Evolutionary conservation across 2,888 invertebrate species (phyloP).

Genomic region (Trachelus tabidus): DNA sequence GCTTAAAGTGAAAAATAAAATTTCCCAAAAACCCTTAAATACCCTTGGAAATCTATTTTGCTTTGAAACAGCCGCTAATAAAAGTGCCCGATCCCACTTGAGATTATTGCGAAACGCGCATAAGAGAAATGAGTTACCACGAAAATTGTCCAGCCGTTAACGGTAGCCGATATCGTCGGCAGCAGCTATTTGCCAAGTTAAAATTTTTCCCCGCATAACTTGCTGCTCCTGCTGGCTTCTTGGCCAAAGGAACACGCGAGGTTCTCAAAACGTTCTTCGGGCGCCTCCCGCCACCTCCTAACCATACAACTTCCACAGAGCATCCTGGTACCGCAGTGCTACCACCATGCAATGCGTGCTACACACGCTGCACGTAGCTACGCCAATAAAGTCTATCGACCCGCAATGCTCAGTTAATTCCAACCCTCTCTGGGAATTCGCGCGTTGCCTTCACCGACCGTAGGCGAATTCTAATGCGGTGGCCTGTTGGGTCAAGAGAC

Average conservation of each 20-base stretch:
- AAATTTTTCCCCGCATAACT: slow-evolving; percentile 9
- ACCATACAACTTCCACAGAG: background rate
- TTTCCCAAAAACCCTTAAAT: background rate
- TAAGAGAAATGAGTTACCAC: background rate
- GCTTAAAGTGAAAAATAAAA: background rate
- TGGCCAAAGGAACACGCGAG: slow-evolving; percentile 6
- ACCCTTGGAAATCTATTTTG: background rate
- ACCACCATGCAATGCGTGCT: slow-evolving; percentile 9
- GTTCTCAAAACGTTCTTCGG: slow-evolving; percentile 5
- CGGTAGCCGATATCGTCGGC: background rate
- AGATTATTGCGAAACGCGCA: background rate
- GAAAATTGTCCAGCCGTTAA: background rate
- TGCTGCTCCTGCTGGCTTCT: background rate
- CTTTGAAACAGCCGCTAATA: background rate
- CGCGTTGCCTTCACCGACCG: slow-evolving; percentile 11
- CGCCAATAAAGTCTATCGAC: slow-evolving; percentile 35
- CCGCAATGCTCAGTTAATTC: slow-evolving; percentile 35
- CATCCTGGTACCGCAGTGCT: background rate
- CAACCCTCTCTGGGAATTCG: slow-evolving; percentile 29
- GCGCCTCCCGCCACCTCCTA: background rate
- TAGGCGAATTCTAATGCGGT: background rate
- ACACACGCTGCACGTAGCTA: slow-evolving; percentile 10
- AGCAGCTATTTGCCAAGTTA: background rate
- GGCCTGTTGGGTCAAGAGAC: background rate
- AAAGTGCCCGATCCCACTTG: background rate